Evolutionary conservation across 2,113 vertebrate species (phyloP).

Genomic region (Diglossa brunneiventris): DNA sequence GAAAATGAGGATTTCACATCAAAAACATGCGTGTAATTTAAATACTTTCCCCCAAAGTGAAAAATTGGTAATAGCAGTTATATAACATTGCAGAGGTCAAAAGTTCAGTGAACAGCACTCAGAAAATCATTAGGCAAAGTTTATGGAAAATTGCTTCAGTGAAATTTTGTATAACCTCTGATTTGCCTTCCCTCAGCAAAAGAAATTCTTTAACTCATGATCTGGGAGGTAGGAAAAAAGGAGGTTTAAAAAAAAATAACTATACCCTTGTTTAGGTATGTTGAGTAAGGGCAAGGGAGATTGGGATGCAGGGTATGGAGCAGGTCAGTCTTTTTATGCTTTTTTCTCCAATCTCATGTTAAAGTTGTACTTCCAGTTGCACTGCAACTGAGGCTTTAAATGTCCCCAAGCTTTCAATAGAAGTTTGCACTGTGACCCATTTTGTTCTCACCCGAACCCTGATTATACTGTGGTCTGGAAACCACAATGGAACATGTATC

Average conservation of each 20-base stretch:
- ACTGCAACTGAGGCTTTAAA: background rate
- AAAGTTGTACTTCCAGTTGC: background rate
- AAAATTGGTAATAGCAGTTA: background rate
- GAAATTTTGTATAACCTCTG: background rate
- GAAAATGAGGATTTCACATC: background rate
- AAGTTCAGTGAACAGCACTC: background rate
- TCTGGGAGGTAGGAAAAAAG: background rate
- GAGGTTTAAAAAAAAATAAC: background rate
- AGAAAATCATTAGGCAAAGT: background rate
- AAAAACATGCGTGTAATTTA: background rate
- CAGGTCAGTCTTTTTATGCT: background rate
- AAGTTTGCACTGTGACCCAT: background rate
- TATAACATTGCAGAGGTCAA: background rate
- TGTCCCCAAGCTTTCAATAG: background rate
- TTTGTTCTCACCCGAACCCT: background rate
- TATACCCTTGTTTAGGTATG: background rate
- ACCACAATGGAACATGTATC: constrained; percentile 1
- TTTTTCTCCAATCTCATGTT: background rate
- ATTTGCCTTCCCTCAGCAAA: background rate
- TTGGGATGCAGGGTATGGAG: fast-evolving
- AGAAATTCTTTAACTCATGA: background rate
- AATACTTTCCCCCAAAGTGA: background rate
- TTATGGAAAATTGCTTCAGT: background rate
- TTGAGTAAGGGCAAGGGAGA: background rate
- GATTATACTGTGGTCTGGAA: background rate